Conservation (phyloP, 1,140 invertebrate genomes). For the Euschistus heros region DNA sequence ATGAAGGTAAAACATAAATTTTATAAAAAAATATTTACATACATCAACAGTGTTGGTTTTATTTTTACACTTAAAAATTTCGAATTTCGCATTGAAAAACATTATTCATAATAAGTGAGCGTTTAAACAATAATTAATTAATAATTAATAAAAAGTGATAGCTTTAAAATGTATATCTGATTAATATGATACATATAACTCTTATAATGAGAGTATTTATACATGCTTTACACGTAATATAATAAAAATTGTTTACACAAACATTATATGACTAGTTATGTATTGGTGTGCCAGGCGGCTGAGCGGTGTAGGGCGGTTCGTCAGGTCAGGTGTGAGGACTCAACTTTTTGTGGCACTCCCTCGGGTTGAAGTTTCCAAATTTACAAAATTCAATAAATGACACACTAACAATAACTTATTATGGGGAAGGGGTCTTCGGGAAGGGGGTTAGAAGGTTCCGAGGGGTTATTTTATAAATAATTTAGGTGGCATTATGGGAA, state of each 20-base stretch:
- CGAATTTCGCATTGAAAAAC: neutral
- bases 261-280: slow-evolving; percentile 26
- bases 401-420: slow-evolving; percentile 27
- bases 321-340: neutral
- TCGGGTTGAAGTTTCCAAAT: neutral
- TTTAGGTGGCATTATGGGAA: slow-evolving; percentile 1
- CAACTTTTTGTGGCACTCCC: neutral
- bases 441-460: slow-evolving; percentile 8
- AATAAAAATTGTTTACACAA: slow-evolving; percentile 20
- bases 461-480: slow-evolving; percentile 15
- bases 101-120: neutral
- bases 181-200: slow-evolving; percentile 26
- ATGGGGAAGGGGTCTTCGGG: neutral
- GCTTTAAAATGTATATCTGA: slow-evolving; percentile 23
- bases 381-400: slow-evolving; percentile 16
- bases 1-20: neutral
- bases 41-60: neutral
- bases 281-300: slow-evolving; percentile 24
- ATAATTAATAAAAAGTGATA: neutral
- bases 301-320: neutral
- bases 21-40: slow-evolving; percentile 8
- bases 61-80: neutral
- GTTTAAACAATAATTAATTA: too few relatives aligned
- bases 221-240: slow-evolving; percentile 21
- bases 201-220: slow-evolving; percentile 19